Conservation (phyloP, 1,140 invertebrate species). For the Anastrepha obliqua region DNA sequence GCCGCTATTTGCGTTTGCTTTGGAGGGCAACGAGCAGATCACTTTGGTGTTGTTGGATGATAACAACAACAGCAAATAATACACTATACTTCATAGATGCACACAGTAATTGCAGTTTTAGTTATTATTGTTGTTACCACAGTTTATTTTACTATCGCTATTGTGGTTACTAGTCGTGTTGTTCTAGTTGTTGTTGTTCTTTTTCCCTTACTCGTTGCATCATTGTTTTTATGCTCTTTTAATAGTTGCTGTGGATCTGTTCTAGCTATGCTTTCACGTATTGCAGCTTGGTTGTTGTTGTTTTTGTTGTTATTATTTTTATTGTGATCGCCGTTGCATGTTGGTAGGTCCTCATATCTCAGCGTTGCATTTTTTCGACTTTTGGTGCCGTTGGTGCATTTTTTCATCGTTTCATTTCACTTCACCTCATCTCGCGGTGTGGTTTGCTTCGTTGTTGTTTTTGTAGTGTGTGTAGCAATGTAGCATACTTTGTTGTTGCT, state of each 20-base stretch:
- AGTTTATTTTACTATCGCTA: not conserved
- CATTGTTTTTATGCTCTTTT: conserved; percentile 9
- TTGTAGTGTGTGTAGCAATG: not conserved
- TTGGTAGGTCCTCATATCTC: conserved; percentile 46
- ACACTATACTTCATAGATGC: not conserved
- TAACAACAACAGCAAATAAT: not conserved
- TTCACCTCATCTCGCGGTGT: not conserved
- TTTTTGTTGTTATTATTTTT: not conserved
- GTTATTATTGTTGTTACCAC: conserved; percentile 18
- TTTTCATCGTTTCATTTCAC: conserved; percentile 4
- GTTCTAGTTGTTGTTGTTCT: not conserved
- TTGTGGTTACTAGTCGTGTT: not conserved
- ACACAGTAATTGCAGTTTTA: conserved; percentile 8
- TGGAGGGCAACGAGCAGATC: conserved; percentile 23
- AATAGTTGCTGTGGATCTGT: not conserved
- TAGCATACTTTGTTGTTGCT: not conserved
- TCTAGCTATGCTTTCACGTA: not conserved
- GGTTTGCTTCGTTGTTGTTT: not conserved
- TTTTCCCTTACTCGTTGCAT: not conserved
- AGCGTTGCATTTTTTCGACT: conserved; percentile 40
- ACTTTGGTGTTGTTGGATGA: conserved; percentile 25
- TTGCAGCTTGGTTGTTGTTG: not conserved
- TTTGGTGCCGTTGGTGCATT: conserved; percentile 31
- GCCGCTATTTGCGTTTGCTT: conserved; percentile 41
- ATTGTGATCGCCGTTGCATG: not conserved